These are phyloP conservation scores for Trilocha varians DNA, from an alignment of 2,888 invertebrate genomes.

Conservation along the genomic window DNA sequence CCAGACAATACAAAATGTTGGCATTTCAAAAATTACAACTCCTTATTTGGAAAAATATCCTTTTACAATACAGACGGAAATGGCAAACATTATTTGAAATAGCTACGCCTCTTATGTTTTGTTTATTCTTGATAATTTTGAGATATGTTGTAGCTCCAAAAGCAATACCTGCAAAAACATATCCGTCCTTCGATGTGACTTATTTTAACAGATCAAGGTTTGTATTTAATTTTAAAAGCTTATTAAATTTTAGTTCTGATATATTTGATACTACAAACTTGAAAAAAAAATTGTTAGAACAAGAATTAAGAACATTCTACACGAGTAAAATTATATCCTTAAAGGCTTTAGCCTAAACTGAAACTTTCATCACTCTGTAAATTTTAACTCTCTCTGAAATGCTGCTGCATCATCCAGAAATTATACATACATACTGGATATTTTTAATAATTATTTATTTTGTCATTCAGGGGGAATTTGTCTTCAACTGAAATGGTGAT, in stretches of 20 bases:
- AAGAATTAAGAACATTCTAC: too few relatives aligned
- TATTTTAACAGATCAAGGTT: conserved; percentile 46
- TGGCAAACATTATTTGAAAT: conserved; percentile 82
- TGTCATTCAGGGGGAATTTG: conserved; percentile 38
- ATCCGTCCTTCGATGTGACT: conserved; percentile 51
- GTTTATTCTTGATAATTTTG: conserved; percentile 79
- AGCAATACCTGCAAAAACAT: conserved; percentile 41
- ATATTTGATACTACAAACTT: background rate
- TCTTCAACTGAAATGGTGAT: conserved; percentile 43
- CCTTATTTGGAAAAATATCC: conserved; percentile 89
- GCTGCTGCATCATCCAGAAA: too few relatives aligned
- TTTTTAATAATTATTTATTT: background rate
- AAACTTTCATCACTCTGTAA: too few relatives aligned
- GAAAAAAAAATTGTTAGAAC: too few relatives aligned
- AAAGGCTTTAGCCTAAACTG: too few relatives aligned
- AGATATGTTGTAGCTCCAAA: conserved; percentile 79
- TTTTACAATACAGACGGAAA: conserved; percentile 83
- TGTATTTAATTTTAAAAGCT: conserved; percentile 39
- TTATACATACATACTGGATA: too few relatives aligned
- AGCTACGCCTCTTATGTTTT: conserved; percentile 78
- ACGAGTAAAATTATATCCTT: too few relatives aligned
- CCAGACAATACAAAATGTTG: conserved; percentile 29
- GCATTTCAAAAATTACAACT: conserved; percentile 76
- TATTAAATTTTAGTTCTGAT: background rate
- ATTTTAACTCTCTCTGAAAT: too few relatives aligned